Percentiles rank a stretch among this genome's conserved stretches.
Conservation (phyloP, 2,113 vertebrate genomes). For the Cricetomys ansorgei region DNA sequence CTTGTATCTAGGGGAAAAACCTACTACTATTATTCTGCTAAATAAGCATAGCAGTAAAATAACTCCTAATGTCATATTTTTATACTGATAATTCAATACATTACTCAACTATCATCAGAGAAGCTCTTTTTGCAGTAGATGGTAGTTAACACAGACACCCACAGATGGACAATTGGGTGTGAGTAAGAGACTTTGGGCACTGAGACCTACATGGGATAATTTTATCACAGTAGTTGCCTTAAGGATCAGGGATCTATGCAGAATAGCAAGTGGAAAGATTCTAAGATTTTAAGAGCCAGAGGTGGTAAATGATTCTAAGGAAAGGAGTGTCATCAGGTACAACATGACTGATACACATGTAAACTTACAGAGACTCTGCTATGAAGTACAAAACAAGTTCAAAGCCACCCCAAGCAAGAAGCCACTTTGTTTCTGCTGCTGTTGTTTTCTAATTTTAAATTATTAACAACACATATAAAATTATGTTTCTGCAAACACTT, state of each 20-base stretch:
- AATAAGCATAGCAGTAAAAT: neutral
- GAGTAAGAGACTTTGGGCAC: neutral
- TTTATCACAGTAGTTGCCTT: neutral
- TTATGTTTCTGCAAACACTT: neutral
- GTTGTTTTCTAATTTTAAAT: neutral
- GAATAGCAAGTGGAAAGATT: neutral
- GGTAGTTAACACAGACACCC: neutral
- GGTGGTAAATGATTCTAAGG: neutral
- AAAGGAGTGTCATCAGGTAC: neutral
- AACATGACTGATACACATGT: neutral
- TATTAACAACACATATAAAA: neutral
- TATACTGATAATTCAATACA: neutral
- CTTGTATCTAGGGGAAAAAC: neutral
- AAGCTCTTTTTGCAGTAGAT: neutral
- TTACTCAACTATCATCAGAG: neutral
- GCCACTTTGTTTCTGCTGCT: neutral
- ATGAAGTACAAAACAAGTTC: neutral
- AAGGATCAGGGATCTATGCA: no score
- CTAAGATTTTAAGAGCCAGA: neutral
- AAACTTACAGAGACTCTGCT: neutral
- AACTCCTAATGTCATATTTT: neutral
- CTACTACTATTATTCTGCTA: no score
- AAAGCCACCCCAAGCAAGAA: neutral
- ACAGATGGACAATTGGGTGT: neutral
- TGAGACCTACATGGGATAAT: neutral